These are phyloP conservation scores for Rhorus exstirpatorius DNA, from an alignment of 2,888 invertebrate species.

Conservation along the genomic window DNA sequence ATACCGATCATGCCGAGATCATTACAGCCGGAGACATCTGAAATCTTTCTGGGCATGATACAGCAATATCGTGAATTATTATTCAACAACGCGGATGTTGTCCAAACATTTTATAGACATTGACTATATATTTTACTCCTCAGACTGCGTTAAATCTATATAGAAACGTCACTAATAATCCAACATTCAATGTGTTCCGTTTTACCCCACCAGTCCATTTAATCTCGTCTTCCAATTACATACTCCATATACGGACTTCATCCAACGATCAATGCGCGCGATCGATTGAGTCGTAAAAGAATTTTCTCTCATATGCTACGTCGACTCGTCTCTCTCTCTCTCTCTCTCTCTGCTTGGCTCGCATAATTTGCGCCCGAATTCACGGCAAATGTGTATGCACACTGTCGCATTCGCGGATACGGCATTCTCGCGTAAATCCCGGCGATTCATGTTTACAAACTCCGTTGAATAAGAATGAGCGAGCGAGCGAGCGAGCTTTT, in stretches of 20 bases:
- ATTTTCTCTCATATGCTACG: slow-evolving; percentile 19
- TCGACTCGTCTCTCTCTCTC: background rate
- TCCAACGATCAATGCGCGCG: slow-evolving; percentile 5
- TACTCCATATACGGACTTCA: background rate
- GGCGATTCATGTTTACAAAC: slow-evolving; percentile 69
- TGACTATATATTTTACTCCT: background rate
- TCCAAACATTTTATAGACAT: background rate
- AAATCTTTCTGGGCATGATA: slow-evolving; percentile 69
- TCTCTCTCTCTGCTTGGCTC: background rate
- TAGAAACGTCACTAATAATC: too few relatives aligned
- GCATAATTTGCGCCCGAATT: slow-evolving; percentile 18
- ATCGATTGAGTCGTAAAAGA: slow-evolving; percentile 32
- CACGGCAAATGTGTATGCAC: slow-evolving; percentile 13
- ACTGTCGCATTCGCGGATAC: slow-evolving; percentile 40
- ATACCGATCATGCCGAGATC: slow-evolving; percentile 78
- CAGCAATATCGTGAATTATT: slow-evolving; percentile 49
- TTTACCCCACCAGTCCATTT: slow-evolving; percentile 4
- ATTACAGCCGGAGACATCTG: slow-evolving; percentile 75
- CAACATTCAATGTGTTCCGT: background rate
- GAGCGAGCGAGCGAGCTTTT: slow-evolving; percentile 46
- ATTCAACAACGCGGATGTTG: slow-evolving; percentile 67
- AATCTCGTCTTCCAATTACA: background rate
- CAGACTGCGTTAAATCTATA: too few relatives aligned
- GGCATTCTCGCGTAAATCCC: slow-evolving; percentile 43
- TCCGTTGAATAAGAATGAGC: slow-evolving; percentile 66